Conservation (phyloP, 2,797 vertebrate species). For the Peromyscus aztecus region DNA sequence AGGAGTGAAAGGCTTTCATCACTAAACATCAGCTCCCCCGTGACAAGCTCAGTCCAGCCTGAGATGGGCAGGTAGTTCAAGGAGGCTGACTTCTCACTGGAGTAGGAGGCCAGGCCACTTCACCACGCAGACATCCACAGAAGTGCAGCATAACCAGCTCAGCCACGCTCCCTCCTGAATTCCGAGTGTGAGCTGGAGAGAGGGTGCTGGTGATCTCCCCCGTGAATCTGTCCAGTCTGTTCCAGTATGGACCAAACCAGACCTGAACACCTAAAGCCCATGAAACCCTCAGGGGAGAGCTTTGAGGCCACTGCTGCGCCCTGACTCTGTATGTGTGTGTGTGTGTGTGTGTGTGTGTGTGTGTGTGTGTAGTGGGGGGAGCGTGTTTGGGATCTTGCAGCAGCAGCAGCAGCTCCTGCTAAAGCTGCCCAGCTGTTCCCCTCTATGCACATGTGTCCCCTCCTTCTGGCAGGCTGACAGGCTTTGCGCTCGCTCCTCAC, state of each 20-base stretch:
- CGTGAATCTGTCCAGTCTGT: not conserved
- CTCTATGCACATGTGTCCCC: slow-evolving; percentile 67
- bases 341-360: slow-evolving; percentile 24
- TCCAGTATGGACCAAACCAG: not conserved
- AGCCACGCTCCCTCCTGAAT: not conserved
- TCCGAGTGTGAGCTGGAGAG: not conserved
- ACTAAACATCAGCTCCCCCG: not conserved
- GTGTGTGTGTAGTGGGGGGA: slow-evolving; percentile 61
- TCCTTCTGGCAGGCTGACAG: slow-evolving; percentile 71
- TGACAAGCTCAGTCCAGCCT: not conserved
- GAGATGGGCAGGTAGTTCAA: not conserved
- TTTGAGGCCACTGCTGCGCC: fast-evolving
- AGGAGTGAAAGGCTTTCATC: slow-evolving; percentile 59
- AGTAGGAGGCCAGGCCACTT: not conserved
- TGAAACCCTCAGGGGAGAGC: not conserved
- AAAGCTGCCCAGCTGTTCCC: slow-evolving; percentile 84
- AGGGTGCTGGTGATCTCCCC: not conserved
- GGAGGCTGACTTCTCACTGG: not conserved
- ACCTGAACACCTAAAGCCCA: not conserved
- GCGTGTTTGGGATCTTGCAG: slow-evolving; percentile 71
- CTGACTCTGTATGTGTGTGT: slow-evolving; percentile 65
- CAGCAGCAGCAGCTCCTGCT: slow-evolving; percentile 66
- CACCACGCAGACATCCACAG: not conserved
- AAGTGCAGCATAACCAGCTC: not conserved
- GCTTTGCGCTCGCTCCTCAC: slow-evolving; percentile 54